Percentiles rank a stretch among this genome's conserved stretches.
Conservation (phyloP, 2,797 vertebrate genomes). For the Siniperca scherzeri region DNA sequence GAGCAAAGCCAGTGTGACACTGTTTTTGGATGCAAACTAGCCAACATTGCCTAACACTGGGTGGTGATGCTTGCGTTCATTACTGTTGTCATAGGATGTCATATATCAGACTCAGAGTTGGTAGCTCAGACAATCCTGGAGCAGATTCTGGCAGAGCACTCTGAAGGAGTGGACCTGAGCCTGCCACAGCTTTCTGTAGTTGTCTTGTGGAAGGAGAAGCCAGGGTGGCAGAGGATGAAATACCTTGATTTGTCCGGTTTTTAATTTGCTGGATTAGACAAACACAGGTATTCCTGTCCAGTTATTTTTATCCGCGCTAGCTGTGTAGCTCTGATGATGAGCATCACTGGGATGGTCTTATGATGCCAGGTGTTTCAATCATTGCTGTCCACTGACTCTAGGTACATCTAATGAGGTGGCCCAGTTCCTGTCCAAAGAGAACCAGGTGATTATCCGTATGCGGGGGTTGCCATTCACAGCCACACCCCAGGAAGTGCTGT, state of each 20-base stretch:
- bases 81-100: background rate
- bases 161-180: background rate
- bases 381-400: constrained; percentile 57
- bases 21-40: background rate
- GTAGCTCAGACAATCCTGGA: background rate
- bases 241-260: background rate
- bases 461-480: constrained; percentile 95
- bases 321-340: background rate
- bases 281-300: background rate
- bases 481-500: constrained; percentile 91
- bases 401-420: constrained; percentile 97
- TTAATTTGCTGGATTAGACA: too few species aligned
- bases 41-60: too few species aligned
- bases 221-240: background rate
- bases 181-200: background rate
- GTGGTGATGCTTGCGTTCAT: background rate
- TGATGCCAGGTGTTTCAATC: constrained; percentile 1
- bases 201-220: background rate
- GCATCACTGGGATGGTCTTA: background rate
- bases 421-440: constrained; percentile 97
- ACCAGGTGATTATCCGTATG: constrained; percentile 96
- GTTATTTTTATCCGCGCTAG: background rate
- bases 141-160: background rate
- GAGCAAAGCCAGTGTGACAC: background rate
- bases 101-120: background rate